These are phyloP conservation scores for Platyscapa corneri DNA, from an alignment of 1,140 invertebrate genomes.

Conservation along the genomic window DNA sequence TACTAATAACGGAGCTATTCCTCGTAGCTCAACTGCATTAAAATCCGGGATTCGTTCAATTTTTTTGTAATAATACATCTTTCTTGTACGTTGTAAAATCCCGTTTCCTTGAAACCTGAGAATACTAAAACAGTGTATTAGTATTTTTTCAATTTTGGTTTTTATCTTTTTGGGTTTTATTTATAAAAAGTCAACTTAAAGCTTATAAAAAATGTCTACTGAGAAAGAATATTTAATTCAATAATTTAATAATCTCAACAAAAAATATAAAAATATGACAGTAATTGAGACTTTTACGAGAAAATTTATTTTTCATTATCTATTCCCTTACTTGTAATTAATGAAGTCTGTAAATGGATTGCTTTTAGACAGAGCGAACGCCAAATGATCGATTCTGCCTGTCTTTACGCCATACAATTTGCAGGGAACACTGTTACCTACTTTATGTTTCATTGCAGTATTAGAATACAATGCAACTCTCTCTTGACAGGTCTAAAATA, in stretches of 20 bases:
- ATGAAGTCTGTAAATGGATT: constrained; percentile 35
- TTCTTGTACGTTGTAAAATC: constrained; percentile 21
- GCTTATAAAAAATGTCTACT: too few species aligned
- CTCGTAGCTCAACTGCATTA: background rate
- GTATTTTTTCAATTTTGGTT: too few species aligned
- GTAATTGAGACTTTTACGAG: too few species aligned
- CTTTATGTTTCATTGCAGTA: constrained; percentile 12
- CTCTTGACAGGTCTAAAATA: constrained; percentile 29
- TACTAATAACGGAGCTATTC: constrained; percentile 22
- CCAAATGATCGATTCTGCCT: constrained; percentile 25
- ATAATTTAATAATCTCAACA: too few species aligned
- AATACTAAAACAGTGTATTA: background rate
- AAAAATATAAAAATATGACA: too few species aligned
- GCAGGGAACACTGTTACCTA: constrained; percentile 16
- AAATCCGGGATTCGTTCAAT: background rate
- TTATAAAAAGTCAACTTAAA: too few species aligned
- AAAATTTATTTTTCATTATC: background rate
- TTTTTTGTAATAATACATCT: background rate
- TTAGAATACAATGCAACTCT: constrained; percentile 41
- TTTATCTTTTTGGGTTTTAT: too few species aligned
- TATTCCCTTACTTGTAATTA: constrained; percentile 39
- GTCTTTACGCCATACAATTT: constrained; percentile 6
- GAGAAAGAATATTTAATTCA: too few species aligned
- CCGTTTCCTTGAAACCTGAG: constrained; percentile 9
- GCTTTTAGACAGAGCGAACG: constrained; percentile 30